Evolutionary conservation across 2,797 vertebrate species (phyloP).

Genomic region (Gobionotothen gibberifrons): DNA sequence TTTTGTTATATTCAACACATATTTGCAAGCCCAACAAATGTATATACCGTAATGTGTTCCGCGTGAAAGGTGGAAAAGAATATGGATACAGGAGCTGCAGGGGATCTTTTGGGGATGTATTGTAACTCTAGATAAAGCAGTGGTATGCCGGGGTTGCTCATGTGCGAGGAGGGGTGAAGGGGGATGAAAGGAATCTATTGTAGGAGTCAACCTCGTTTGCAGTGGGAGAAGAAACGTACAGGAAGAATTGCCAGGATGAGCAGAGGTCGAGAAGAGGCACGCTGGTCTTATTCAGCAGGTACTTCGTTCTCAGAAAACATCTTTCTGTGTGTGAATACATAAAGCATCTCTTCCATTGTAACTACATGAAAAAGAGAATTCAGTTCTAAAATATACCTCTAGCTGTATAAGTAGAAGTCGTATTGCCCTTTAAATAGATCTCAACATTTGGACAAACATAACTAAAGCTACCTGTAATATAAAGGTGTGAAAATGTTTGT

Average conservation of each 20-base stretch:
- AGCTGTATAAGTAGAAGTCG: not conserved
- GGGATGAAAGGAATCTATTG: constrained; percentile 41
- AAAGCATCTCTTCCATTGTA: not conserved
- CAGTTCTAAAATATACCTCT: not conserved
- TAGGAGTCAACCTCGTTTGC: constrained; percentile 31
- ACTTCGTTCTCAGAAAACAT: constrained; percentile 3
- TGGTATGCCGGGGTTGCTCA: constrained; percentile 13
- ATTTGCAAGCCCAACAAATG: constrained; percentile 4
- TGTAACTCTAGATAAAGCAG: constrained; percentile 21
- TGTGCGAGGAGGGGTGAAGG: constrained; percentile 9
- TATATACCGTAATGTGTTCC: not conserved
- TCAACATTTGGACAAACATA: not conserved
- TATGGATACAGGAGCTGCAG: not conserved
- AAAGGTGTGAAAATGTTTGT: too few relatives aligned
- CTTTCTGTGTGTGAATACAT: not conserved
- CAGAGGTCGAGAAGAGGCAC: not conserved
- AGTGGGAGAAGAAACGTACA: constrained; percentile 14
- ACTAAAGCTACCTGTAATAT: not conserved
- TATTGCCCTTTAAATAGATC: not conserved
- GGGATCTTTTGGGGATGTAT: constrained; percentile 28
- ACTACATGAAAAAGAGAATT: not conserved
- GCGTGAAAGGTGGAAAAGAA: constrained; percentile 1
- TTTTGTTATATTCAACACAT: constrained; percentile 23
- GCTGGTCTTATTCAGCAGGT: not conserved
- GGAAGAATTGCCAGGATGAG: not conserved